Percentiles rank a stretch among this genome's conserved stretches.
These are phyloP conservation scores for Saccopteryx leptura DNA, from an alignment of 2,113 vertebrate genomes.

Conservation along the genomic window DNA sequence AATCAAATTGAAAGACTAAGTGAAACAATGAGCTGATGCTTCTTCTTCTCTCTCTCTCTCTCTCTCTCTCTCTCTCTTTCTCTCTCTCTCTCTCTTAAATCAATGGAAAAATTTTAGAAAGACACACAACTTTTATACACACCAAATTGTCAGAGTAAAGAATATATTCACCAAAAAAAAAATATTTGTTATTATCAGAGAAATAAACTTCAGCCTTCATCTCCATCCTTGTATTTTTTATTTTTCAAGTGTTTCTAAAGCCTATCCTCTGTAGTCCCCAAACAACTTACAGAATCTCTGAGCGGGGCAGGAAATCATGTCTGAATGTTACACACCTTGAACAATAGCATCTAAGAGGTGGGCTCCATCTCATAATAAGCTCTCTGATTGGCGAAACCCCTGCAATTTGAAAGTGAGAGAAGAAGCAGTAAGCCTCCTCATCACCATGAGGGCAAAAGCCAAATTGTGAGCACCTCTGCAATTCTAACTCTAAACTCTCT, in stretches of 20 bases:
- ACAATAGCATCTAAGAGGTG: background rate
- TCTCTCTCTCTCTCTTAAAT: no score
- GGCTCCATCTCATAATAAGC: background rate
- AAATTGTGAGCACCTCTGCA: background rate
- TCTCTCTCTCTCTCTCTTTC: no score
- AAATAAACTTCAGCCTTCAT: background rate
- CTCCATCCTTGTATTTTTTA: background rate
- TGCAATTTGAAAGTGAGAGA: background rate
- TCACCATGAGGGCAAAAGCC: background rate
- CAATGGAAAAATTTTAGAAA: no score
- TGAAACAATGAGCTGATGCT: no score
- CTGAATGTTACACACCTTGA: background rate
- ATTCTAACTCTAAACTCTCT: background rate
- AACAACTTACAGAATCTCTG: background rate
- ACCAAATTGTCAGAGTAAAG: background rate
- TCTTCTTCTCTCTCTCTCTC: no score
- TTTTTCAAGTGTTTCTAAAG: background rate
- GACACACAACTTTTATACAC: background rate
- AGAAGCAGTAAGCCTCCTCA: background rate
- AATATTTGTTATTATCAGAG: background rate
- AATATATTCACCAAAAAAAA: background rate
- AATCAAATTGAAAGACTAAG: no score
- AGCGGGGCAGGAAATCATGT: background rate
- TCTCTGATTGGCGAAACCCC: background rate
- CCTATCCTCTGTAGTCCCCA: background rate